Evolutionary conservation across 2,888 invertebrate genomes (phyloP).

Genomic region (Lithophane ornitopus): DNA sequence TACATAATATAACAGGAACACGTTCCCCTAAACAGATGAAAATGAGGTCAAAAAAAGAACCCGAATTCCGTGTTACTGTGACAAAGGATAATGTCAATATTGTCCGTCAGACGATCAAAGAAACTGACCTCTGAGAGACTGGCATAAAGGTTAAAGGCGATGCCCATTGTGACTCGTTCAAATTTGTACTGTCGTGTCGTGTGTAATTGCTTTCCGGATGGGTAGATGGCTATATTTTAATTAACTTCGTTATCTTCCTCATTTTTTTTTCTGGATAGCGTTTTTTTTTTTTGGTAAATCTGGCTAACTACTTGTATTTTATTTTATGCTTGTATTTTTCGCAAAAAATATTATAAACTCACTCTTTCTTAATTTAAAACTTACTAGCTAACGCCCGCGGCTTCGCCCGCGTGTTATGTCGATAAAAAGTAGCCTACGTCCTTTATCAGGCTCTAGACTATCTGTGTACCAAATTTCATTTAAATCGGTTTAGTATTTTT

Average conservation of each 20-base stretch:
- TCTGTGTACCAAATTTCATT: too few species aligned
- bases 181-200: slow-evolving; percentile 55
- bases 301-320: background rate
- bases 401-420: too few species aligned
- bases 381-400: too few species aligned
- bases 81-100: slow-evolving; percentile 58
- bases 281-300: background rate
- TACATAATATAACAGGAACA: background rate
- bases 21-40: slow-evolving; percentile 8
- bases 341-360: background rate
- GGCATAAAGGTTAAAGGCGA: slow-evolving; percentile 45
- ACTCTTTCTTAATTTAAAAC: background rate
- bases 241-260: slow-evolving; percentile 47
- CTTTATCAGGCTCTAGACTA: too few species aligned
- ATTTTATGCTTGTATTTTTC: background rate
- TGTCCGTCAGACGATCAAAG: slow-evolving; percentile 60
- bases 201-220: slow-evolving; percentile 64
- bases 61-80: slow-evolving; percentile 1
- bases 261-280: slow-evolving; percentile 23
- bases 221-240: slow-evolving; percentile 53
- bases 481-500: too few species aligned
- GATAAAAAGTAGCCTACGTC: too few species aligned
- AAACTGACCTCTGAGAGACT: slow-evolving; percentile 52
- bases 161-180: slow-evolving; percentile 58
- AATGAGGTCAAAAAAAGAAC: slow-evolving; percentile 11